Percentiles rank a stretch among this genome's conserved stretches.
Evolutionary conservation across 2,888 invertebrate species (phyloP).

Genomic region (Troides aeacus): DNA sequence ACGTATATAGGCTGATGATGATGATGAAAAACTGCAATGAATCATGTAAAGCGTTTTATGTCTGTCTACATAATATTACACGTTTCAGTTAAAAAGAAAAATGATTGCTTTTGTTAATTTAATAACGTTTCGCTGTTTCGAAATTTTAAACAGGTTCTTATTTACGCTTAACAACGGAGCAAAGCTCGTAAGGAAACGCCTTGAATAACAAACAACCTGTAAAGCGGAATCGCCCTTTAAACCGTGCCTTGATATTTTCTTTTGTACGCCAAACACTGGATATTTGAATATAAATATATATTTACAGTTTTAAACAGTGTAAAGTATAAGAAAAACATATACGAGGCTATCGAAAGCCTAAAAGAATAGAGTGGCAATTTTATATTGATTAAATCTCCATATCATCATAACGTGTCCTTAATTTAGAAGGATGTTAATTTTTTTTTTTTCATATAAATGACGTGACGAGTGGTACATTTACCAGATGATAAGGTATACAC

Average conservation of each 20-base stretch:
- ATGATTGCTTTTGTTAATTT: neutral
- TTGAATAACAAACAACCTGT: neutral
- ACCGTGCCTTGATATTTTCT: neutral
- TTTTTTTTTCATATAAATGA: too few relatives aligned
- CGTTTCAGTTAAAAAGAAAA: neutral
- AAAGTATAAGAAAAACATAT: neutral
- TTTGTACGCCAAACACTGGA: neutral
- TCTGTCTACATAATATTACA: neutral
- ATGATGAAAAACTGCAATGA: neutral
- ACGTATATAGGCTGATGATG: too few relatives aligned
- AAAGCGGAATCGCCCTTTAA: neutral
- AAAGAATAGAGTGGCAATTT: too few relatives aligned
- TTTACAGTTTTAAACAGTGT: neutral
- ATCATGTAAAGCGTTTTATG: neutral
- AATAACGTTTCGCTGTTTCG: neutral
- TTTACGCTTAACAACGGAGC: neutral
- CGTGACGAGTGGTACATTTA: too few relatives aligned
- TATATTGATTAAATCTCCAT: too few relatives aligned
- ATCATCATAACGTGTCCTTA: too few relatives aligned
- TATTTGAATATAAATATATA: neutral
- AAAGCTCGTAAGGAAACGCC: neutral
- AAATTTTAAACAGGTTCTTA: neutral
- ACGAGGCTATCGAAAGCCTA: too few relatives aligned
- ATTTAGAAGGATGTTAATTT: too few relatives aligned
- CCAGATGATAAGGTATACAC: too few relatives aligned